Percentiles rank a stretch among this genome's conserved stretches.
These are phyloP conservation scores for Onchidella celtica DNA, from an alignment of 2,888 invertebrate species.

Conservation along the genomic window DNA sequence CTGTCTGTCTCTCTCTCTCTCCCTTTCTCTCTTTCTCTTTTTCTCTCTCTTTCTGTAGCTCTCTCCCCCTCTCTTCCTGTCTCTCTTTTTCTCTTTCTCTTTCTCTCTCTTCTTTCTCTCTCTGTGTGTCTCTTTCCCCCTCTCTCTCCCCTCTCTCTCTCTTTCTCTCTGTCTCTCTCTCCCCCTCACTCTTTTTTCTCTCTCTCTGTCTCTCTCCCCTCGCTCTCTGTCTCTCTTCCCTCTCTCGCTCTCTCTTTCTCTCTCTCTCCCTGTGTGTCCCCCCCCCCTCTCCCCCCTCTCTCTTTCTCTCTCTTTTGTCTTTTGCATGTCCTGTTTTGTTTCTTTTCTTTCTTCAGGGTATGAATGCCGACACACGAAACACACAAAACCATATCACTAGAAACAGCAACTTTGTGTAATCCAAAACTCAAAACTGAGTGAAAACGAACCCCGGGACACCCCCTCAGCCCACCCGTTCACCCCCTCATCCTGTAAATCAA, in stretches of 20 bases:
- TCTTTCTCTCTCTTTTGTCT: background rate
- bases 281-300: background rate
- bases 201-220: background rate
- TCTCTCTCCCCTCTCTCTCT: background rate
- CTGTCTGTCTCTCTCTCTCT: background rate
- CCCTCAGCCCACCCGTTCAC: too few relatives aligned
- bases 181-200: background rate
- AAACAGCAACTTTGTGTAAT: too few relatives aligned
- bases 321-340: too few relatives aligned
- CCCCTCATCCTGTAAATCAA: too few relatives aligned
- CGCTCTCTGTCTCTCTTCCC: background rate
- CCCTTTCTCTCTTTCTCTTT: background rate
- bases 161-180: constrained; percentile 23
- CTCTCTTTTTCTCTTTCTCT: background rate
- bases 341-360: too few relatives aligned
- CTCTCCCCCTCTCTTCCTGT: background rate
- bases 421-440: too few relatives aligned
- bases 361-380: too few relatives aligned
- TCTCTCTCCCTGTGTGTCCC: too few relatives aligned
- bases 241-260: background rate
- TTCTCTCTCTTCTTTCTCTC: background rate
- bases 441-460: too few relatives aligned
- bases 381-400: too few relatives aligned
- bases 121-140: background rate
- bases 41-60: background rate